Evolutionary conservation across 2,797 vertebrate species (phyloP).

Genomic region (Pipistrellus kuhlii): DNA sequence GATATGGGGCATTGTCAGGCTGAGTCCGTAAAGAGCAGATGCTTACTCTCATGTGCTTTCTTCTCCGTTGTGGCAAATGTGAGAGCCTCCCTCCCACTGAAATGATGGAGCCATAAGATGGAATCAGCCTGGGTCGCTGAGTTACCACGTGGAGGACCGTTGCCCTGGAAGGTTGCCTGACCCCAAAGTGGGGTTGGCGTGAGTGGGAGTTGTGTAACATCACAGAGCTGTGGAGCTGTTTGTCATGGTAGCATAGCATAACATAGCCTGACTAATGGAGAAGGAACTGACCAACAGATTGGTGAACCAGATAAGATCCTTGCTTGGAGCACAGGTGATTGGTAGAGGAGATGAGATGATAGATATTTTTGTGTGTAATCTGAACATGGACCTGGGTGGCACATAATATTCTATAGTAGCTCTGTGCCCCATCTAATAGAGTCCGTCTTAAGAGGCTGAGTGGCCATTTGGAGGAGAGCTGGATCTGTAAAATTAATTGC

Average conservation of each 20-base stretch:
- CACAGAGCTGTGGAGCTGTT: not conserved
- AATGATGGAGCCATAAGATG: not conserved
- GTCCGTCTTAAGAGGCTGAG: not conserved
- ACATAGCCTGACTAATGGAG: not conserved
- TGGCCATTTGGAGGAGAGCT: not conserved
- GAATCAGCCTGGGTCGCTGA: not conserved
- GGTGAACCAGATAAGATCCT: not conserved
- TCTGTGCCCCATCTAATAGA: not conserved
- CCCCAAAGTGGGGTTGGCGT: rapidly evolving
- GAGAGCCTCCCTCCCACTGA: rapidly evolving
- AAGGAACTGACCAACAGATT: not conserved
- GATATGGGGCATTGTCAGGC: not conserved
- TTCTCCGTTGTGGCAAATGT: not conserved
- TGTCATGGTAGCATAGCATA: not conserved
- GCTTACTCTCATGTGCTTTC: rapidly evolving
- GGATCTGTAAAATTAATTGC: not conserved
- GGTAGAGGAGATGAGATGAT: not conserved
- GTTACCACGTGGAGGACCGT: not conserved
- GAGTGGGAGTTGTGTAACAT: not conserved
- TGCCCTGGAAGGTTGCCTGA: not conserved
- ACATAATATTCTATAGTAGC: not conserved
- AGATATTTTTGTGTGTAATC: not conserved
- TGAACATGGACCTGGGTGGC: not conserved
- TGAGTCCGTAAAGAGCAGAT: rapidly evolving
- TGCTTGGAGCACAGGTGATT: not conserved